Evolutionary conservation across 2,888 invertebrate genomes (phyloP).

Genomic region (Darwinula stevensoni): DNA sequence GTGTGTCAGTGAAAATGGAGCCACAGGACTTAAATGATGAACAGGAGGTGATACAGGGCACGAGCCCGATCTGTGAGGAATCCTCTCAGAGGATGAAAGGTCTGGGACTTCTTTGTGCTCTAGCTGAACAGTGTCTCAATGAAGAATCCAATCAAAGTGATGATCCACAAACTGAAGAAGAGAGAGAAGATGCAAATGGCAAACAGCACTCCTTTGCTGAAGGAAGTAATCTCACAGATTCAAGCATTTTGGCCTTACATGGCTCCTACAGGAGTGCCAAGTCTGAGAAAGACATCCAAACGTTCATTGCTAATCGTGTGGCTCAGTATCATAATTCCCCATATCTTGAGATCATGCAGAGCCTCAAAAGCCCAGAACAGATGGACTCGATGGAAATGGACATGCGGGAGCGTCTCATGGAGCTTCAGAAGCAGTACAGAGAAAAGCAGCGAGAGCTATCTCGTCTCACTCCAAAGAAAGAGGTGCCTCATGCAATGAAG

Average conservation of each 20-base stretch:
- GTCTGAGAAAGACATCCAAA: slow-evolving; percentile 13
- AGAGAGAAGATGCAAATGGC: too few species aligned
- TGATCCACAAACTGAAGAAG: too few species aligned
- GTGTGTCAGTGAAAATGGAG: too few species aligned
- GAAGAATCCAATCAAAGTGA: too few species aligned
- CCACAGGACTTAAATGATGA: too few species aligned
- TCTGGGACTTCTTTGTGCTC: slow-evolving; percentile 42
- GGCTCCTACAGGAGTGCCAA: slow-evolving; percentile 12
- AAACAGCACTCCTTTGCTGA: too few species aligned
- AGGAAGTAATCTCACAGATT: too few species aligned
- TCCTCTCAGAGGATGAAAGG: slow-evolving; percentile 13
- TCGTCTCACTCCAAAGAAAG: slow-evolving; percentile 7
- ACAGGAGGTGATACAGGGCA: too few species aligned
- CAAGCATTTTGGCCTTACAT: too few species aligned
- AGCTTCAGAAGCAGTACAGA: slow-evolving; percentile 42
- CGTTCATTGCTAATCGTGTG: slow-evolving; percentile 15
- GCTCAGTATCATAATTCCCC: slow-evolving; percentile 11
- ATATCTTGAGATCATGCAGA: background rate
- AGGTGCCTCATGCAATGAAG: too few species aligned
- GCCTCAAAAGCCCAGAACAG: too few species aligned
- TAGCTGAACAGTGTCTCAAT: slow-evolving; percentile 69
- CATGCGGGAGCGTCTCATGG: slow-evolving; percentile 47
- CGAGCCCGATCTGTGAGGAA: too few species aligned
- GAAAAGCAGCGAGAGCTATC: slow-evolving; percentile 52
- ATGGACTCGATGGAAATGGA: slow-evolving; percentile 46